Percentiles rank a stretch among this genome's conserved stretches.
phyloP scores from a whole-genome alignment of 1,140 invertebrate genomes.

The Ditylenchus dipsaci region DNA sequence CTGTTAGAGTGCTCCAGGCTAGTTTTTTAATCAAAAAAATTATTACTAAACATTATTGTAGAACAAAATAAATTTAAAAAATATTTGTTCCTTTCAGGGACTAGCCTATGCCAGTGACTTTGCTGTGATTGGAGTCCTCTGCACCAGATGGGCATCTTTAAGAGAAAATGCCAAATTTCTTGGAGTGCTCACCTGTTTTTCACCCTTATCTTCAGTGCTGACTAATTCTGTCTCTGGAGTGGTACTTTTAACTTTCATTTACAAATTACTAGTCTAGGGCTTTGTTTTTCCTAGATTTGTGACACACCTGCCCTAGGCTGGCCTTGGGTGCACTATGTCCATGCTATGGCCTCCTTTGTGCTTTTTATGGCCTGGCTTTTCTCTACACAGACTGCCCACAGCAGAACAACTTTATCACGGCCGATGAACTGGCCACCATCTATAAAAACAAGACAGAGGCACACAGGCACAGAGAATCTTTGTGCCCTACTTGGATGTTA shows the following conservation, averaged over 20 bases:
- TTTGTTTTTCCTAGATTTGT: background rate
- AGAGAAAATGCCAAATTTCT: constrained; percentile 36
- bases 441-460: constrained; percentile 29
- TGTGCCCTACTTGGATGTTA: constrained; percentile 26
- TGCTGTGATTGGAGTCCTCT: constrained; percentile 33
- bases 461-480: constrained; percentile 8
- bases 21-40: background rate
- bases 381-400: constrained; percentile 33
- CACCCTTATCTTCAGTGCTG: constrained; percentile 19
- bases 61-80: background rate
- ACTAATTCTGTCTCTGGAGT: constrained; percentile 25
- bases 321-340: constrained; percentile 24
- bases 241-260: constrained; percentile 11
- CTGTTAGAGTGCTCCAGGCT: constrained; percentile 24
- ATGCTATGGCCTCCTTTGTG: constrained; percentile 10
- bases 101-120: constrained; percentile 31
- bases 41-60: background rate
- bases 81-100: constrained; percentile 23
- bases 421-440: constrained; percentile 13
- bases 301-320: background rate
- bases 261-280: background rate
- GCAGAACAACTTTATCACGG: constrained; percentile 18
- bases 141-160: constrained; percentile 35
- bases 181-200: constrained; percentile 34
- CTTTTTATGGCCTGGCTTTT: constrained; percentile 18